Conservation (phyloP, 2,113 vertebrate genomes). For the Saimiri boliviensis region DNA sequence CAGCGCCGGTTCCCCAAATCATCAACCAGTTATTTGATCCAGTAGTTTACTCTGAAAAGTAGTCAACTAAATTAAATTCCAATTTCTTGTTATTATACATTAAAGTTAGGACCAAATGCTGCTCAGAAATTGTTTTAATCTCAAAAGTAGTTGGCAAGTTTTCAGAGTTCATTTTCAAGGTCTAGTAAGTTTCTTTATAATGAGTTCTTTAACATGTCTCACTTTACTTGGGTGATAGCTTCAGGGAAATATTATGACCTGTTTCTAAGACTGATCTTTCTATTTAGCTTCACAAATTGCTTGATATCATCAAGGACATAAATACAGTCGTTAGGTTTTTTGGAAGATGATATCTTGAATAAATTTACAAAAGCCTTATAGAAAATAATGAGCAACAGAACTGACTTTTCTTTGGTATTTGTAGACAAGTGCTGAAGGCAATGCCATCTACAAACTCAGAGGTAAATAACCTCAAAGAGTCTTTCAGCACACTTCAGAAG, state of each 20-base stretch:
- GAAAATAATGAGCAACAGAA: slow-evolving; percentile 59
- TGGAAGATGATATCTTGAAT: slow-evolving; percentile 50
- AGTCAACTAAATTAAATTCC: not conserved
- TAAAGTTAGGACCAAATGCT: not conserved
- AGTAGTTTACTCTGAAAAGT: not conserved
- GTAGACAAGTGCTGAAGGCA: not conserved
- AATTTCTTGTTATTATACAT: not conserved
- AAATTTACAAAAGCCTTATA: slow-evolving; percentile 44
- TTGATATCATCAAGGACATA: slow-evolving; percentile 54
- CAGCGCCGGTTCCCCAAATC: not conserved
- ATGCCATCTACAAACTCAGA: not conserved
- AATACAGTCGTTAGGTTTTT: slow-evolving; percentile 40
- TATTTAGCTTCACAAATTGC: slow-evolving; percentile 60
- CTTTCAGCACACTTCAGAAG: not conserved
- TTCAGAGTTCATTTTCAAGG: not conserved
- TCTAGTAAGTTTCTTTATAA: slow-evolving; percentile 40
- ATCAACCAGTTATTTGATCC: not conserved
- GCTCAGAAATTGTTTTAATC: not conserved
- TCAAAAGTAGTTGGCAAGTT: not conserved
- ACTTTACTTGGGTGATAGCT: slow-evolving; percentile 44
- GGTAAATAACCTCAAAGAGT: not conserved
- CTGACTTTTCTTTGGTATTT: not conserved
- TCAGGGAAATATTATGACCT: slow-evolving; percentile 32
- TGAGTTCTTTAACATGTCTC: not conserved
- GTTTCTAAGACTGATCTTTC: slow-evolving; percentile 45